Conservation (phyloP, 2,888 invertebrate genomes). For the Tenodera sinensis region DNA sequence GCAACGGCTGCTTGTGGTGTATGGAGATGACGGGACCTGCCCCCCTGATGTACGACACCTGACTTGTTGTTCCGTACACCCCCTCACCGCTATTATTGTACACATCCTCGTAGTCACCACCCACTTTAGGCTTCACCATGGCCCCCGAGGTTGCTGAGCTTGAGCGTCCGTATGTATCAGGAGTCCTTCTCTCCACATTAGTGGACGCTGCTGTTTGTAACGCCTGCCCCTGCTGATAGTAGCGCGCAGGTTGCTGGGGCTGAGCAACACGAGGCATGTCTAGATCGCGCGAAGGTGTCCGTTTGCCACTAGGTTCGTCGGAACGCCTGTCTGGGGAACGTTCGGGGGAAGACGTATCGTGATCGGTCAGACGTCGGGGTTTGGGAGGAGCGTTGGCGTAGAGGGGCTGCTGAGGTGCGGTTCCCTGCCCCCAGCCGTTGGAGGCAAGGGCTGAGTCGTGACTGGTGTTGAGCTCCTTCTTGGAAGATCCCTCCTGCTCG, state of each 20-base stretch:
- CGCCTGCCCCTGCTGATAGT: constrained; percentile 2
- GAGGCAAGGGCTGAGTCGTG: constrained; percentile 19
- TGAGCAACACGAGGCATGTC: constrained; percentile 17
- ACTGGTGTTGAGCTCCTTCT: constrained; percentile 21
- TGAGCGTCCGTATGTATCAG: constrained; percentile 76
- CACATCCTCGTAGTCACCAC: constrained; percentile 75
- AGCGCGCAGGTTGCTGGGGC: constrained; percentile 38
- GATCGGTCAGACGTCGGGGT: constrained; percentile 56
- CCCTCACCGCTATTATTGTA: constrained; percentile 43
- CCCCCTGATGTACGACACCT: constrained; percentile 49
- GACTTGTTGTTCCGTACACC: constrained; percentile 50
- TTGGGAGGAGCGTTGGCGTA: constrained; percentile 90
- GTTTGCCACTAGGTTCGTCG: constrained; percentile 21
- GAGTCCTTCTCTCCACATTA: constrained; percentile 66
- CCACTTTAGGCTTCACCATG: constrained; percentile 41
- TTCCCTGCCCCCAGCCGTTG: constrained; percentile 25
- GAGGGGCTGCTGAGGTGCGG: constrained; percentile 57
- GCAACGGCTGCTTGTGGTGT: constrained; percentile 39
- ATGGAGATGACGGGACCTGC: constrained; percentile 43
- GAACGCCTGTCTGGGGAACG: constrained; percentile 59
- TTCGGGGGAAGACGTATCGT: constrained; percentile 47
- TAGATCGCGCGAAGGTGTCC: constrained; percentile 3
- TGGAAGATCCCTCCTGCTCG: constrained; percentile 23
- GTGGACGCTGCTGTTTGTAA: background rate
- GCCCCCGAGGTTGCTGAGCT: constrained; percentile 40